Conservation (phyloP, 2,113 vertebrate genomes). For the Lagopus muta region DNA sequence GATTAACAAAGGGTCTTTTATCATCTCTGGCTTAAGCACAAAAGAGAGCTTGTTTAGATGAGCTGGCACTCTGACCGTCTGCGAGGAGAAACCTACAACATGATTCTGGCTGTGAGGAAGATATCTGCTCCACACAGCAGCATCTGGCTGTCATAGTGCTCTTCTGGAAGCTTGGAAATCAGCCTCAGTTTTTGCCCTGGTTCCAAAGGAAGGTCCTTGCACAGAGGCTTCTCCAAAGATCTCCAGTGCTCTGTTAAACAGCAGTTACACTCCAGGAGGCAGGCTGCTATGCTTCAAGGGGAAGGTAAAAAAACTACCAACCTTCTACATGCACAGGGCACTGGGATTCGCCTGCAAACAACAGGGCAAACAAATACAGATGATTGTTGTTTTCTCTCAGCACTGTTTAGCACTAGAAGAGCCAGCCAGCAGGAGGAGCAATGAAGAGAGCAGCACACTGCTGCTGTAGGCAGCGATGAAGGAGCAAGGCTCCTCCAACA, state of each 20-base stretch:
- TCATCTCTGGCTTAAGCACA: not conserved
- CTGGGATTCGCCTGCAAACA: not conserved
- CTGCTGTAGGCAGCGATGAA: not conserved
- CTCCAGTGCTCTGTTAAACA: not conserved
- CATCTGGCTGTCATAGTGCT: not conserved
- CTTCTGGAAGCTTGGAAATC: not conserved
- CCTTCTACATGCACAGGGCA: not conserved
- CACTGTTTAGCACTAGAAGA: not conserved
- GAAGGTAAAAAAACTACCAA: not conserved
- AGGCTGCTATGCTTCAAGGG: not conserved
- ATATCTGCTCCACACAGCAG: not conserved
- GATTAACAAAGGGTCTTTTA: not conserved
- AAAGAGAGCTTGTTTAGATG: not conserved
- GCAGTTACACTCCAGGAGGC: not conserved
- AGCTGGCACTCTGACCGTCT: not conserved
- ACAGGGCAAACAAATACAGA: not conserved
- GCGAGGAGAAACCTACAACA: not conserved
- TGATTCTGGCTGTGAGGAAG: not conserved
- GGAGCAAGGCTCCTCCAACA: not conserved
- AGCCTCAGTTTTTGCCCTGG: not conserved
- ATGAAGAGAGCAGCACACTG: not conserved
- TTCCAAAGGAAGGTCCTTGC: not conserved
- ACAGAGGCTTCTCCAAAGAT: not conserved
- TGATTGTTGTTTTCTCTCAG: not conserved
- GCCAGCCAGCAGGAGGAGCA: not conserved